These are phyloP conservation scores for Tokudaia tokunoshimensis DNA, from an alignment of 2,797 vertebrate genomes.

Conservation along the genomic window DNA sequence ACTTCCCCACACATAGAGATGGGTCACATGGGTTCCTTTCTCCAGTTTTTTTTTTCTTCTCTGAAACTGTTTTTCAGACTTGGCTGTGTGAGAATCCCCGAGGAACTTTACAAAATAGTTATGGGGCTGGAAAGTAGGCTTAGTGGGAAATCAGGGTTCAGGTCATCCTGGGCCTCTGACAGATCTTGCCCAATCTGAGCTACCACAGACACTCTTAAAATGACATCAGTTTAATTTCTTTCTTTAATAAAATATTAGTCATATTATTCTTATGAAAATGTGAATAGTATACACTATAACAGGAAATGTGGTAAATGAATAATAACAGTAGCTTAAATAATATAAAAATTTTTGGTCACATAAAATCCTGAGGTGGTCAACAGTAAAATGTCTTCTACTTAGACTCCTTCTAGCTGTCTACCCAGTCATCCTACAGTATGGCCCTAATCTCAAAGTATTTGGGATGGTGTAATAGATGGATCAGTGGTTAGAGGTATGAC, in stretches of 20 bases:
- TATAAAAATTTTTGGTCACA: neutral
- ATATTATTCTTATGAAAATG: constrained; percentile 34
- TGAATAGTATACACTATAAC: constrained; percentile 15
- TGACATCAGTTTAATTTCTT: neutral
- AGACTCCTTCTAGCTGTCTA: neutral
- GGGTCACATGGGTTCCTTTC: neutral
- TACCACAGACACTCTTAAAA: neutral
- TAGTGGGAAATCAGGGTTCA: neutral
- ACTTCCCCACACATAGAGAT: neutral
- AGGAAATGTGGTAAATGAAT: constrained; percentile 41
- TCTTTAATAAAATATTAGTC: constrained; percentile 44
- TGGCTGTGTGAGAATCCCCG: neutral
- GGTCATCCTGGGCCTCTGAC: neutral
- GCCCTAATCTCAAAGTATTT: neutral
- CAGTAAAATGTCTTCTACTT: neutral
- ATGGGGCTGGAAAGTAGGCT: neutral
- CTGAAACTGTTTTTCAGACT: constrained; percentile 11
- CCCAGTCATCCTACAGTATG: neutral
- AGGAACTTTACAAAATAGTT: constrained; percentile 37
- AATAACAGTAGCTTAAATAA: constrained; percentile 5
- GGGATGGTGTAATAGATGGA: neutral
- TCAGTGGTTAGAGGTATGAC: neutral
- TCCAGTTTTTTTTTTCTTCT: neutral
- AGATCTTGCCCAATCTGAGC: neutral
- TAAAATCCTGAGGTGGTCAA: neutral